Percentiles rank a stretch among this genome's conserved stretches.
These are phyloP conservation scores for Chymomyza fuscimana DNA, from an alignment of 2,888 invertebrate genomes.

Conservation along the genomic window DNA sequence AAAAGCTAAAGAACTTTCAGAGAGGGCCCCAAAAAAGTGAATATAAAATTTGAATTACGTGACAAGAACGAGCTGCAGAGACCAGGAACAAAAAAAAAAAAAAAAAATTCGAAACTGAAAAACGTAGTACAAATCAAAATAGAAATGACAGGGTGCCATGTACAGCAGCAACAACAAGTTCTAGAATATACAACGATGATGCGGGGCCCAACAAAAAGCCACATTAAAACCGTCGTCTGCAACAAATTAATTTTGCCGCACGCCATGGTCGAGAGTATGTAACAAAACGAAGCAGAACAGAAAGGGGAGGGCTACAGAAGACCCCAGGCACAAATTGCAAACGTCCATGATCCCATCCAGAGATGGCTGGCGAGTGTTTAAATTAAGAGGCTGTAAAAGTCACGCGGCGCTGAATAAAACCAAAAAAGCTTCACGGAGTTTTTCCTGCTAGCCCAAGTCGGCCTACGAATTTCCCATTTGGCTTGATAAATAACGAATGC, in stretches of 20 bases:
- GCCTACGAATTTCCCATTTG: constrained; percentile 36
- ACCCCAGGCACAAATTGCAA: background rate
- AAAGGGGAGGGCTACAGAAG: background rate
- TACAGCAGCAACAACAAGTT: constrained; percentile 5
- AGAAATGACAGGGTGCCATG: constrained; percentile 29
- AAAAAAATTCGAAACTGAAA: constrained; percentile 38
- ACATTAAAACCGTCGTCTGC: constrained; percentile 72
- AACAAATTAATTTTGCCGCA: constrained; percentile 72
- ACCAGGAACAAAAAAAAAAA: background rate
- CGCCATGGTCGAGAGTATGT: constrained; percentile 12
- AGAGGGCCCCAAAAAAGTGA: constrained; percentile 47
- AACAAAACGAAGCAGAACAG: background rate
- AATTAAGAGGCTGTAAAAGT: constrained; percentile 75
- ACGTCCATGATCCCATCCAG: background rate
- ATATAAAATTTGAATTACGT: constrained; percentile 74
- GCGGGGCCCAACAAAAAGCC: constrained; percentile 37
- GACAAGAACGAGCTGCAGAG: constrained; percentile 55
- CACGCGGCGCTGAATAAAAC: constrained; percentile 68
- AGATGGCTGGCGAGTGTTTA: constrained; percentile 41
- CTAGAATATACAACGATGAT: constrained; percentile 1
- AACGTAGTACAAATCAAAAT: constrained; percentile 52
- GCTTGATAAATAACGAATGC: constrained; percentile 68
- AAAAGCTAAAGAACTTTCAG: background rate
- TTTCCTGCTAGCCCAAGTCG: background rate
- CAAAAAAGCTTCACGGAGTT: constrained; percentile 40